Evolutionary conservation across 2,113 vertebrate species (phyloP), one percentile per base, ranked within the genome.

Genomic region (Bubalus kerabau): DNA sequence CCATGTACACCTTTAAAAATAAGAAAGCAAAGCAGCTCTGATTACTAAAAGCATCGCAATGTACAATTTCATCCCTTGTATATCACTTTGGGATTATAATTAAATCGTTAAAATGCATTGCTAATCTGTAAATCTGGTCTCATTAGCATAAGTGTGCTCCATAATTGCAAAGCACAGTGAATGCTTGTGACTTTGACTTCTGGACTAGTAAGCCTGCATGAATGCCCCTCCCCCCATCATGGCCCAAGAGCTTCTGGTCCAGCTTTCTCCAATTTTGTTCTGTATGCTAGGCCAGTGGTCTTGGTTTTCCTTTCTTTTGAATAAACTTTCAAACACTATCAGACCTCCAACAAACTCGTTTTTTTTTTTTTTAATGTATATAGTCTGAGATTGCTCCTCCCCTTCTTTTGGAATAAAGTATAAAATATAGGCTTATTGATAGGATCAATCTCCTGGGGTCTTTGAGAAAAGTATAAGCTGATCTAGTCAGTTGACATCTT

Each of bases 71-170:
- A 97, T 98, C 98, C 96, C 93, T 98, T 98, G 97, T 97, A 97
- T 98, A 98, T 98, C 94, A 97, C 48, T 98, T 98, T 91, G 94
- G 88, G 84, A 87, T 97, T 98, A 98, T 98, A 99, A 99, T 98
- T 97, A 98, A 98, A 99, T 98, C 97, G 32, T 98, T 98, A 99
- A 98, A 99, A 99, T 99, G 98, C 98, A 99, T 98, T 98, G 98
- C 91, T 98, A 98, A 99, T 98, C 97, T 98, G 97, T 98, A 99
- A 99, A 99, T 99, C 96, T 97, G 56, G 96, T 86, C 83, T 98
- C 97, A 98, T 99, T 98, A 98, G 86, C 98, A 98, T 98, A 98
- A 98, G 98, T 97, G 95, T 97, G 95, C 93, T 98, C 71, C 91
- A 97, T 98, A 98, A 98, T 98, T 99, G 98, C 98, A 98, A 98